These are phyloP conservation scores for Lophochroa leadbeateri DNA, from an alignment of 2,113 vertebrate species.

Conservation along the genomic window DNA sequence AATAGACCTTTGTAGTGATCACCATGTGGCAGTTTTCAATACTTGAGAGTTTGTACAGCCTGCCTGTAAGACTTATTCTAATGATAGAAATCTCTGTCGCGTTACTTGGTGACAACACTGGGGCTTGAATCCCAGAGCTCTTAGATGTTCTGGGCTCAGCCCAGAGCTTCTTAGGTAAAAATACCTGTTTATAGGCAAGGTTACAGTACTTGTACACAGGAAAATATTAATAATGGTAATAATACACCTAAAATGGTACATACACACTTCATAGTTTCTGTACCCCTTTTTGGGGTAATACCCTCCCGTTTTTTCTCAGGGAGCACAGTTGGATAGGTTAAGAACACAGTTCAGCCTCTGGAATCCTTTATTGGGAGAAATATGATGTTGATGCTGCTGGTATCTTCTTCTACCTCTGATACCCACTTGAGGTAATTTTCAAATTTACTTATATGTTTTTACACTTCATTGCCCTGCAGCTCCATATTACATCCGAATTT, in stretches of 20 bases:
- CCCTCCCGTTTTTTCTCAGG: not conserved
- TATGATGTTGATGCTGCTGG: not conserved
- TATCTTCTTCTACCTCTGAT: not conserved
- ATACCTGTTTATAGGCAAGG: not conserved
- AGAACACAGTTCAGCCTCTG: not conserved
- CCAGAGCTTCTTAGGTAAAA: not conserved
- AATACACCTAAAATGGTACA: not conserved
- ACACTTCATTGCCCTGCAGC: not conserved
- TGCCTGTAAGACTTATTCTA: not conserved
- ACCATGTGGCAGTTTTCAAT: not conserved
- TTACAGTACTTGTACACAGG: not conserved
- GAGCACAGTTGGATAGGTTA: not conserved
- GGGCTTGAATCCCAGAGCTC: not conserved
- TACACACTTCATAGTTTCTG: not conserved
- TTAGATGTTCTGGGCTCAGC: not conserved
- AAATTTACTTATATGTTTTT: not conserved
- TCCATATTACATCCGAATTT: not conserved
- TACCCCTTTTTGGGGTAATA: not conserved
- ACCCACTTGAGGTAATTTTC: not conserved
- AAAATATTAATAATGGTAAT: not conserved
- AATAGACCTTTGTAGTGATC: not conserved
- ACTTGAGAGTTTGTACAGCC: not conserved
- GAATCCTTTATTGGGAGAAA: not conserved
- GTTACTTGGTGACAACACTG: accelerated
- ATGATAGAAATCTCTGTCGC: not conserved